phyloP scores from a whole-genome alignment of 1,140 invertebrate genomes.

The Micrasema minimum region DNA sequence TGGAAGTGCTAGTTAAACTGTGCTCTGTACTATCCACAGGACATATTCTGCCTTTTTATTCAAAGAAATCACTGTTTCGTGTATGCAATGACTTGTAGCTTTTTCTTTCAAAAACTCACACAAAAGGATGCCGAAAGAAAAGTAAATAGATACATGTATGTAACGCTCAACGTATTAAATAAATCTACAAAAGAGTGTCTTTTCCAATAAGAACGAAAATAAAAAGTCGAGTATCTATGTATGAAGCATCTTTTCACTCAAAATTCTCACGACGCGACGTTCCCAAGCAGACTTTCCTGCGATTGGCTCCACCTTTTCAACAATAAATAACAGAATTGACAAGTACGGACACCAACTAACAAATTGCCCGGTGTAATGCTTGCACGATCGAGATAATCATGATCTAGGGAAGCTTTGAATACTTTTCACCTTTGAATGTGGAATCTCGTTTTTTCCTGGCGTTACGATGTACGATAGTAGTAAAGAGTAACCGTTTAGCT shows the following conservation, averaged over 20 bases:
- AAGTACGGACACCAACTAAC: conserved; percentile 6
- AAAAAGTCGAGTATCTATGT: too few relatives aligned
- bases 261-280: background rate
- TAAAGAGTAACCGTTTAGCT: too few relatives aligned
- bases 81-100: background rate
- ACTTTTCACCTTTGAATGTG: conserved; percentile 13
- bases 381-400: background rate
- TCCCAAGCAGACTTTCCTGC: background rate
- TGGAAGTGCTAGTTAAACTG: conserved; percentile 17
- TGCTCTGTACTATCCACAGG: background rate
- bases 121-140: too few relatives aligned
- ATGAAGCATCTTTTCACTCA: conserved; percentile 1
- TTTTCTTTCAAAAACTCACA: too few relatives aligned
- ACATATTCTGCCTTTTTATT: too few relatives aligned
- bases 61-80: background rate
- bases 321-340: conserved; percentile 23
- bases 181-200: too few relatives aligned
- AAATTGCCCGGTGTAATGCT: conserved; percentile 1
- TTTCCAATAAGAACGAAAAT: too few relatives aligned
- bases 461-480: conserved; percentile 5
- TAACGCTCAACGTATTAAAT: too few relatives aligned
- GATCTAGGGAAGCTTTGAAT: background rate
- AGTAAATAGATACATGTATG: too few relatives aligned
- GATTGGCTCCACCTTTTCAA: conserved; percentile 2
- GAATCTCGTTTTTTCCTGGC: conserved; percentile 19